A percentile compares a stretch with the other conserved stretches of the same genome.
These are phyloP conservation scores for Vireo griseus DNA, from an alignment of 2,797 vertebrate genomes.

Conservation along the genomic window DNA sequence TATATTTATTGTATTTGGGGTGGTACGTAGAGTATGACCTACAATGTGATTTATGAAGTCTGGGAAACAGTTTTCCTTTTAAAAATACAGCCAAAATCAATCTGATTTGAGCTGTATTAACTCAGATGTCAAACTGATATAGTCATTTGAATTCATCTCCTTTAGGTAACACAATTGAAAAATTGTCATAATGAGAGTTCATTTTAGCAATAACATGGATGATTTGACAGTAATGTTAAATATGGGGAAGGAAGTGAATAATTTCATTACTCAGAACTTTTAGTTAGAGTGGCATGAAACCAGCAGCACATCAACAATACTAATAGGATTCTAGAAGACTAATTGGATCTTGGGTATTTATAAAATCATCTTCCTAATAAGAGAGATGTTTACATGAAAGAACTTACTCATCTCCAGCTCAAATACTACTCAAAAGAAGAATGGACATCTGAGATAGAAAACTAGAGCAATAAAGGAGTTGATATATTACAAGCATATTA, in stretches of 20 bases:
- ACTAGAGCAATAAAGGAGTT: neutral
- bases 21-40: neutral
- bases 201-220: neutral
- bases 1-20: neutral
- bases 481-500: neutral
- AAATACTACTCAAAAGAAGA: neutral
- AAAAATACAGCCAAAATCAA: neutral
- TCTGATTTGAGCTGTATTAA: neutral
- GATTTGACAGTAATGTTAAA: neutral
- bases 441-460: neutral
- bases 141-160: neutral
- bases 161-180: neutral
- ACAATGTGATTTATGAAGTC: neutral
- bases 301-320: neutral
- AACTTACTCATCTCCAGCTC: neutral
- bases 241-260: neutral
- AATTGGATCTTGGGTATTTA: neutral
- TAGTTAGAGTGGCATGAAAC: neutral
- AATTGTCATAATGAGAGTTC: neutral
- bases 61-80: neutral
- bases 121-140: neutral
- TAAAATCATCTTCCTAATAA: neutral
- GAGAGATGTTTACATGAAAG: neutral
- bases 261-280: neutral
- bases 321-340: neutral